These are phyloP conservation scores for Turritopsis rubra DNA, from an alignment of 30 jellyfish, hydroid and myxozoan species.

Conservation along the genomic window DNA sequence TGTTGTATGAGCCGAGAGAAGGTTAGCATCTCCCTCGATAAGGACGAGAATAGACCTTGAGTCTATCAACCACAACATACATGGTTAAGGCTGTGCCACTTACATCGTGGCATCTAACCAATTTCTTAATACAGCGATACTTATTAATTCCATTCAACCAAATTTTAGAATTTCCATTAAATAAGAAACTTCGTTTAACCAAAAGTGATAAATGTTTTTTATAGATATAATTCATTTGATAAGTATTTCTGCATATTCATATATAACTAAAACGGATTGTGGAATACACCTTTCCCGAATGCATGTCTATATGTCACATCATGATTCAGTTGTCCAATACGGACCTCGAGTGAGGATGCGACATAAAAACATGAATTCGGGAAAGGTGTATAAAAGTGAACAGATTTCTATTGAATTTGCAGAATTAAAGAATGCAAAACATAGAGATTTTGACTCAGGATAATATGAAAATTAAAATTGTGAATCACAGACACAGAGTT, in stretches of 20 bases:
- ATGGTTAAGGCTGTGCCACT: constrained; percentile 99
- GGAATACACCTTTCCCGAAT: too few relatives aligned
- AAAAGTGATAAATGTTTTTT: not conserved
- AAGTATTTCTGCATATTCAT: too few relatives aligned
- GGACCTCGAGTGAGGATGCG: not conserved
- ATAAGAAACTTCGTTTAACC: not conserved
- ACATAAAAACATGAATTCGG: not conserved
- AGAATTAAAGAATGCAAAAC: too few relatives aligned
- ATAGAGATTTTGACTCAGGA: too few relatives aligned
- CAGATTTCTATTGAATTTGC: too few relatives aligned
- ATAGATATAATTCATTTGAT: not conserved
- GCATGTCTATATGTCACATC: too few relatives aligned
- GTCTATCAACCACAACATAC: constrained; percentile 85
- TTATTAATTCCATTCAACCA: too few relatives aligned
- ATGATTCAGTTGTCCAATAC: too few relatives aligned
- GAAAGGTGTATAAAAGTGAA: too few relatives aligned
- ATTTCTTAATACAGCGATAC: not conserved
- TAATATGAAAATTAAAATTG: too few relatives aligned
- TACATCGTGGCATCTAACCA: constrained; percentile 66
- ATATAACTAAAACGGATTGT: too few relatives aligned
- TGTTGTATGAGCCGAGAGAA: constrained; percentile 99
- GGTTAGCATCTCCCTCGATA: constrained; percentile 99
- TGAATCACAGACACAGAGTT: too few relatives aligned
- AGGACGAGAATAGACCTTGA: constrained; percentile 99
- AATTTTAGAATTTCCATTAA: not conserved